Conservation (phyloP, 2,888 invertebrate genomes). For the Psococerastis gibbosa region DNA sequence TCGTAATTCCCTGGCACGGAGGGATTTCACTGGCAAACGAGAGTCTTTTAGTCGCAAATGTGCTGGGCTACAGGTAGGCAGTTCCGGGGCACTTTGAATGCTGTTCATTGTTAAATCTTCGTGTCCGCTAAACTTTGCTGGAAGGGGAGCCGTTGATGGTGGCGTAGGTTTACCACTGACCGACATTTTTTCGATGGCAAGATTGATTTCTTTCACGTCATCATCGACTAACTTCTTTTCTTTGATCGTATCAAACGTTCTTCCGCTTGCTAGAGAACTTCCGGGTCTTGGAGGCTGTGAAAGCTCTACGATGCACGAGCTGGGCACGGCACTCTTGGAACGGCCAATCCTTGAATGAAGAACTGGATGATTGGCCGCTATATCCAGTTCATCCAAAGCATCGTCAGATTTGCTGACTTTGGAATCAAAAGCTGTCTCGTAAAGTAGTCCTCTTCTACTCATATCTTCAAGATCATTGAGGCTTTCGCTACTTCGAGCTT, state of each 20-base stretch:
- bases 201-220: neutral
- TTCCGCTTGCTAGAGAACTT: neutral
- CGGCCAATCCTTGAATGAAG: conserved; percentile 24
- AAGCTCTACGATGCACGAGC: neutral
- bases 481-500: conserved; percentile 1
- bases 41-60: conserved; percentile 53
- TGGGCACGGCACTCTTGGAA: conserved; percentile 6
- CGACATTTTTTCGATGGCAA: neutral
- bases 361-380: conserved; percentile 62
- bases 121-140: conserved; percentile 56
- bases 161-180: conserved; percentile 40
- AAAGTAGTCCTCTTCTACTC: conserved; percentile 40
- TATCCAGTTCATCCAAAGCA: conserved; percentile 62
- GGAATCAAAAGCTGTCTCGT: conserved; percentile 80
- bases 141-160: conserved; percentile 66
- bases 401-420: conserved; percentile 64
- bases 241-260: conserved; percentile 22
- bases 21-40: conserved; percentile 49
- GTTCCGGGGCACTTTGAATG: conserved; percentile 60
- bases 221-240: conserved; percentile 36
- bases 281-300: conserved; percentile 12
- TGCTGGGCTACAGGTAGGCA: conserved; percentile 45
- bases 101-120: conserved; percentile 54
- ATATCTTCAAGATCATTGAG: conserved; percentile 8
- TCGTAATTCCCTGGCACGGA: conserved; percentile 39